Base-by-base conservation (phyloP, 2,113 vertebrate species). In the Rhinoderma darwinii region DNA sequence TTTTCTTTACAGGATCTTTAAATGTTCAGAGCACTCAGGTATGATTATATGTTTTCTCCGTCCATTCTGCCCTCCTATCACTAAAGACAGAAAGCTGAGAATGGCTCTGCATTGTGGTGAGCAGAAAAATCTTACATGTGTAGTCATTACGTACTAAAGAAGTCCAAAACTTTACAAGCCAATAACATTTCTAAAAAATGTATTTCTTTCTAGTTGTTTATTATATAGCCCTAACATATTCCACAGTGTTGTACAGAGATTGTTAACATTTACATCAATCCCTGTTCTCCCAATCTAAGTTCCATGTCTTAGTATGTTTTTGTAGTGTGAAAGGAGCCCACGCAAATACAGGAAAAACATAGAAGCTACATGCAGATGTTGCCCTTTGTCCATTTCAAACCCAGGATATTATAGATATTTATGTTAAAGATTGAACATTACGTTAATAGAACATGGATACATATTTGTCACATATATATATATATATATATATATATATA, bases 1-100 rank as follows among this genome's bases (percentile, higher is more conserved):
- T 30, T 56, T 59, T 84, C 30, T 56, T 27, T 54, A 51, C 68
- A 73, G 10, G 20, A 66, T 83, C 35, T 82, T 5, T 72, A 35
- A 25, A 50, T 37, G n/a, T 73, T 47, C 44, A 50, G 63, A 54
- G 37, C 68, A 73, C 50, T 73, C 25, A 51, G 27, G 63, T 39
- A 44, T 47, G 82, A 84, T 81, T 54, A 39, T 50, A 47, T n/a
- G 78, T 63, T 32, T 61, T 5, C 77, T 59, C 51, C 14, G 50
- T 5, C 22, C 12, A 5, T 10, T 35, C 18, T n/a, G 22, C 32
- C 32, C 51, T 78, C 20, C 0, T 9, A 54, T 25, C 20, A 41
- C 32, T 68, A 68, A 68, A 41, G 12, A 68, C 8, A 59, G 12
- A 41, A 39, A 25, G 11, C 77, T 18, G 35, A 39, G 11, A 39